These are phyloP conservation scores for Pogonocichla stellata DNA, from an alignment of 2,113 vertebrate species.

Conservation along the genomic window DNA sequence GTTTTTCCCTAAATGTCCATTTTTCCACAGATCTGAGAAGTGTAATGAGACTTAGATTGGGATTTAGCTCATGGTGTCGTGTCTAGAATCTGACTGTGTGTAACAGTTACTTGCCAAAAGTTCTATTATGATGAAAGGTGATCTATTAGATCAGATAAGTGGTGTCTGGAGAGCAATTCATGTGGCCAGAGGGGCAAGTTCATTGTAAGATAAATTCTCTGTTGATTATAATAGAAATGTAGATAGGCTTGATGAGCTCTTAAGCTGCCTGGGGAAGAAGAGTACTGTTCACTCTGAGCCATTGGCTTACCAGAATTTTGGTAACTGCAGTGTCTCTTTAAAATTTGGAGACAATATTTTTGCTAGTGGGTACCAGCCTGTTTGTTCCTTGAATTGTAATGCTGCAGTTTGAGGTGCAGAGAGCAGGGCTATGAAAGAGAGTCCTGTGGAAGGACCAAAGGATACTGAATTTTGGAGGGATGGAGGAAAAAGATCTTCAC, in stretches of 20 bases:
- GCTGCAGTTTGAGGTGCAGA: neutral
- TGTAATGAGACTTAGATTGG: neutral
- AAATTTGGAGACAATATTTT: neutral
- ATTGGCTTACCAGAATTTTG: neutral
- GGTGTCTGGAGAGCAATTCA: neutral
- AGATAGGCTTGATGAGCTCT: neutral
- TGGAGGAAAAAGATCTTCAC: neutral
- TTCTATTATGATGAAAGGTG: neutral
- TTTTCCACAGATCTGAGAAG: neutral
- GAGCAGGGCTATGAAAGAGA: neutral
- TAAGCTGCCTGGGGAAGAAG: neutral
- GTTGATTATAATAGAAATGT: neutral
- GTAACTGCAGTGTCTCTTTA: neutral
- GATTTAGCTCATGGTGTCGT: neutral
- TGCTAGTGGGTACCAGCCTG: neutral
- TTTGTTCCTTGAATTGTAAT: neutral
- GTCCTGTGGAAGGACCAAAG: neutral
- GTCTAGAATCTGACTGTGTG: neutral
- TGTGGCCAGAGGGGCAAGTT: neutral
- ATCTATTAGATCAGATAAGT: neutral
- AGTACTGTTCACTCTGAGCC: neutral
- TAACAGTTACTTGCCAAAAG: neutral
- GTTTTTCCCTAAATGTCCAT: accelerated
- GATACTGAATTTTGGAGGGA: neutral
- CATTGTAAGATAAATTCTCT: neutral